Evolutionary conservation across 1,140 invertebrate genomes (phyloP), one percentile per base, ranked within the genome.

Genomic region (Caenorhabditis latens): DNA sequence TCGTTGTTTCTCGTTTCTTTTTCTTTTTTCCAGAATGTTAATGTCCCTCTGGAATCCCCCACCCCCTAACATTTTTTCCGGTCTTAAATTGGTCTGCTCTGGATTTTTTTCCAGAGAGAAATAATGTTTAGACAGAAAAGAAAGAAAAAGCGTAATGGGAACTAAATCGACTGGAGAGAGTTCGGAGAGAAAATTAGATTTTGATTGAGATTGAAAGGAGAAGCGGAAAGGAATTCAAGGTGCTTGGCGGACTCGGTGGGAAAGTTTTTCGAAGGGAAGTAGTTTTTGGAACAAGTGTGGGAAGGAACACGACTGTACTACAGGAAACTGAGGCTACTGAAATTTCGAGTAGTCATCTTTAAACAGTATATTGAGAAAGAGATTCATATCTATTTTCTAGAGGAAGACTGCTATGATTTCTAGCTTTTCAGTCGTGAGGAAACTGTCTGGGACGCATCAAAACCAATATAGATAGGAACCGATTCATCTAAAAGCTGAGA

Each of bases 91-190:
- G 61, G 61, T 65, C 61, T 65, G 24, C 55, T 8, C 57, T 58
- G 57, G 57, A 58, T 21, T n/a, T 21, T 58, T 58, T 40, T 61
- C n/a, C 57, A 61, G 57, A 61, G 16, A 61, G n/a, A 61, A 61
- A 32, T 32, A 32, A 32, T 32, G 32, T 32, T 32, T 32, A 32
- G 32, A 32, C 32, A 32, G 32, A n/a, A 61, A 16, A 58, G 14
- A 61, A n/a, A 65, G 7, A 65, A 40, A 65, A 65, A 65, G 40
- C 9, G 21, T 65, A 40, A 65, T 32, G 24, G 61, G 24, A 40
- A 65, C 8, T 8, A 21, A 53, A 13, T 16, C 9, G 50, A 16
- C 50, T 9, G 16, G 57, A 61, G 57, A n/a, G 57, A n/a, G n/a
- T 13, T 8, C 16, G n/a, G 21, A 61, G 8, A 65, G n/a, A 65